phyloP scores from a whole-genome alignment of 2,888 invertebrate species.

The Nematopogon swammerdamellus region DNA sequence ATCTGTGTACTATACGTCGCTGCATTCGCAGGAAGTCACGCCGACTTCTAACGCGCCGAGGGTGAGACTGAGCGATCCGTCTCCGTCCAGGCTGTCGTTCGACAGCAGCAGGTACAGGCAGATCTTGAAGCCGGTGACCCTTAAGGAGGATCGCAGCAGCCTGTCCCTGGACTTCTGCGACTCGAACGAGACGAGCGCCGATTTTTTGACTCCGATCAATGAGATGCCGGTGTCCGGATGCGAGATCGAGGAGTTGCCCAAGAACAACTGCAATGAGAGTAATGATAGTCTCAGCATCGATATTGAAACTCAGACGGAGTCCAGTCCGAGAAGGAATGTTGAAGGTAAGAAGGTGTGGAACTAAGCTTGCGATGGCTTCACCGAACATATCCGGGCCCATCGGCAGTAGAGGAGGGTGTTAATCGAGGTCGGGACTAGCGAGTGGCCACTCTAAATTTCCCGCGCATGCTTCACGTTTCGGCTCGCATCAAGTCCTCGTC shows the following conservation, averaged over 20 bases:
- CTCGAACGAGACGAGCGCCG: slow-evolving; percentile 50
- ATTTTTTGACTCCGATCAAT: slow-evolving; percentile 48
- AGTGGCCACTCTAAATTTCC: too few relatives aligned
- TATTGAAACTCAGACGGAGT: slow-evolving; percentile 43
- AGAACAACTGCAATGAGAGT: slow-evolving; percentile 41
- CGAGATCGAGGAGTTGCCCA: slow-evolving; percentile 46
- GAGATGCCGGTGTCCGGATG: slow-evolving; percentile 50
- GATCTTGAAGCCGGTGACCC: slow-evolving; percentile 25
- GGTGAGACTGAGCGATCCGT: slow-evolving; percentile 35
- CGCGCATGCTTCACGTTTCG: too few relatives aligned
- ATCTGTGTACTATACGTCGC: slow-evolving; percentile 47
- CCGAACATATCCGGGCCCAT: too few relatives aligned
- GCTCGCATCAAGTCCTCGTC: too few relatives aligned
- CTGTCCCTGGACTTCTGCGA: slow-evolving; percentile 46
- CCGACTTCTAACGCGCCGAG: slow-evolving; percentile 37
- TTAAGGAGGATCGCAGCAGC: slow-evolving; percentile 39
- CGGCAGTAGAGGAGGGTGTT: too few relatives aligned
- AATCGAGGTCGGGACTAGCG: too few relatives aligned
- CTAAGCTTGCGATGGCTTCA: too few relatives aligned
- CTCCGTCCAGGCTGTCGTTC: slow-evolving; percentile 36
- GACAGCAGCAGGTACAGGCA: slow-evolving; percentile 43
- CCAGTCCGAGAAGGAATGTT: slow-evolving; percentile 35
- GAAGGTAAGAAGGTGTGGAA: slow-evolving; percentile 21
- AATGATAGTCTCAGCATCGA: slow-evolving; percentile 44
- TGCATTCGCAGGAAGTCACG: slow-evolving; percentile 46